Base-by-base conservation (phyloP, 2,888 invertebrate species). In the Metellina segmentata region DNA sequence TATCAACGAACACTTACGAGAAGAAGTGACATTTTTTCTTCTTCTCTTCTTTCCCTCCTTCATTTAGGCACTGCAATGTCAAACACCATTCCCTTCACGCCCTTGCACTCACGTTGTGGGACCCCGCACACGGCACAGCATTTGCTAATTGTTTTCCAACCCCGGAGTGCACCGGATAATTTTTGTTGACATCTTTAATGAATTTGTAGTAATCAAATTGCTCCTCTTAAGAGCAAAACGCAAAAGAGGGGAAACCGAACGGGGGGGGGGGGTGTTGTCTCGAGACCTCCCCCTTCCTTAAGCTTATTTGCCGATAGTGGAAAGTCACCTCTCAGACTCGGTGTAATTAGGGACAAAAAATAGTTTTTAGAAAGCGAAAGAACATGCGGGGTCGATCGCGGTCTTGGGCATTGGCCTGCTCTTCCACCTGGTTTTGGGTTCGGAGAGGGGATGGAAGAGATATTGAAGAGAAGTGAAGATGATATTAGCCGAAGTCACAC, bases 191-290 rank as follows among this genome's bases (percentile, higher is more conserved):
- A 92, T 83, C 91, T 88, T 92, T 92, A 92, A 92, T 92, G 91
- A 92, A 92, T 92, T 92, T 92, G 91, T 92, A 92, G 88, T 92
- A 92, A 92, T 92, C 91, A 89, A 92, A 92, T 92, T 92, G 91
- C 85, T 89, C 89, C 75, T 74, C 69, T 16, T 61, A 61, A 61
- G 61, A 75, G 79, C 70, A 49, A 34, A 87, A 87, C 78, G 70
- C 53, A 69, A 72, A n/a, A 48, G 19, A 61, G 88, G 61, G 48
- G n/a, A 72, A 49, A 52, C 19, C 51, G 52, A 79, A 78, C 74
- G 34, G 16, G 71, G 19, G 20, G 20, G 19, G 9, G 78, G 34
- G 13, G 49, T n/a, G n/a, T n/a, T n/a, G n/a, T 70, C 16, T 0
- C 69, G 9, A 19, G 7, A 11, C 69, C 11, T 6, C 53, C 85